A percentile compares a stretch with the other conserved stretches of the same genome.
Conservation (phyloP, 2,113 vertebrate species). For the Platysternon megacephalum region DNA sequence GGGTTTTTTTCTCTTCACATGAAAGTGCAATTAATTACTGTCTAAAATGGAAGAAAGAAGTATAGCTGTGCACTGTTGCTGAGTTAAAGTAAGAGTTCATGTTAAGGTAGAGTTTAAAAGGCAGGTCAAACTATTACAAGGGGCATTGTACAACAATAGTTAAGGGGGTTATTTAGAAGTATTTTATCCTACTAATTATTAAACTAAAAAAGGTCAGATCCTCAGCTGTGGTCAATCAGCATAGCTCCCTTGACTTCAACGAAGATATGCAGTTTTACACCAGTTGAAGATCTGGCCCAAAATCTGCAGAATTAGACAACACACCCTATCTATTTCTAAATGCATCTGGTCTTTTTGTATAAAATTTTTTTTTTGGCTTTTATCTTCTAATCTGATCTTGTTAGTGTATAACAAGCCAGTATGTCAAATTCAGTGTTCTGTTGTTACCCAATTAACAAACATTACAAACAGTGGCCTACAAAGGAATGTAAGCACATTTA, state of each 20-base stretch:
- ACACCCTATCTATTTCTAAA: background rate
- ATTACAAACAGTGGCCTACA: background rate
- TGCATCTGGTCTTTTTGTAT: background rate
- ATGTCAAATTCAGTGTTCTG: background rate
- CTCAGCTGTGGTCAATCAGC: background rate
- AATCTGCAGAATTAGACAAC: background rate
- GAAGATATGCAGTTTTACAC: background rate
- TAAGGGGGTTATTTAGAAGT: background rate
- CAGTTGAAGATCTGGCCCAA: background rate
- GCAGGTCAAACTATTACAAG: background rate
- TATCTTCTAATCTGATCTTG: background rate
- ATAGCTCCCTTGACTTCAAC: background rate
- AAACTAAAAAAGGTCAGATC: background rate
- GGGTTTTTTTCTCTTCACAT: background rate
- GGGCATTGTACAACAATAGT: background rate
- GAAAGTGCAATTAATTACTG: background rate
- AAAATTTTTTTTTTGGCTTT: background rate
- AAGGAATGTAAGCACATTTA: conserved; percentile 39
- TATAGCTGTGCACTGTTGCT: background rate
- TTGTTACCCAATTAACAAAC: conserved; percentile 1
- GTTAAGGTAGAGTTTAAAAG: background rate
- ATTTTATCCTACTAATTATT: background rate
- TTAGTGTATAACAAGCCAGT: accelerated
- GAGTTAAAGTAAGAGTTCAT: background rate
- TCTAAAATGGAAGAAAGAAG: background rate